These are phyloP conservation scores for Linnaemya tessellans DNA, from an alignment of 2,888 invertebrate genomes.

Conservation along the genomic window DNA sequence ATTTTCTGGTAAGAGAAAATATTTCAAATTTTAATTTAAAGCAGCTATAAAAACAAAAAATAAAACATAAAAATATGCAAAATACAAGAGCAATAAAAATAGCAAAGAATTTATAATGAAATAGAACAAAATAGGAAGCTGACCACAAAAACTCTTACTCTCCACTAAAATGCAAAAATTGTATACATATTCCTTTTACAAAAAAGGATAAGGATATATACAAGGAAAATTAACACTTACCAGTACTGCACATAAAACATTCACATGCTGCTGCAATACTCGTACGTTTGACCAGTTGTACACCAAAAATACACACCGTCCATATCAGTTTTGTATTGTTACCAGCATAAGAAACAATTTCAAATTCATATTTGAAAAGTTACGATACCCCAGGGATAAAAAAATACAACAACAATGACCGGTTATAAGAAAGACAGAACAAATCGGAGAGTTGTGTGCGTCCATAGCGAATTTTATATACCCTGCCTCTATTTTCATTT, in stretches of 20 bases:
- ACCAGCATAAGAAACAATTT: conserved; percentile 78
- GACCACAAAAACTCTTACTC: conserved; percentile 63
- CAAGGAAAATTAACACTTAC: conserved; percentile 34
- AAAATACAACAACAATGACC: conserved; percentile 62
- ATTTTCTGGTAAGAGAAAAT: conserved; percentile 17
- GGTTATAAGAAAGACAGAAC: conserved; percentile 41
- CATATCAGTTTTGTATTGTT: conserved; percentile 40
- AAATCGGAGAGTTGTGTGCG: background rate
- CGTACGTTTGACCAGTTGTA: conserved; percentile 35
- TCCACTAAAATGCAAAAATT: conserved; percentile 6
- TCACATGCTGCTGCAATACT: background rate
- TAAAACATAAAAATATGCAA: background rate
- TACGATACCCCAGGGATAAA: conserved; percentile 82
- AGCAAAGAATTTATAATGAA: conserved; percentile 67
- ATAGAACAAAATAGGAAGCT: conserved; percentile 51
- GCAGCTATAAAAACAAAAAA: conserved; percentile 41
- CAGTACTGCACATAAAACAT: conserved; percentile 14
- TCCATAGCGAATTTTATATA: background rate
- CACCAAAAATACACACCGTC: background rate
- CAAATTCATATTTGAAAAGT: conserved; percentile 83
- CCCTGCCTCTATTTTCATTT: background rate
- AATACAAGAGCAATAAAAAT: conserved; percentile 47
- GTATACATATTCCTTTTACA: background rate
- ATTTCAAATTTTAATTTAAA: conserved; percentile 68
- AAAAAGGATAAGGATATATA: conserved; percentile 35